These are phyloP conservation scores for Microctenopoma stevenorrisi DNA, from an alignment of 2,797 vertebrate genomes.

Conservation along the genomic window DNA sequence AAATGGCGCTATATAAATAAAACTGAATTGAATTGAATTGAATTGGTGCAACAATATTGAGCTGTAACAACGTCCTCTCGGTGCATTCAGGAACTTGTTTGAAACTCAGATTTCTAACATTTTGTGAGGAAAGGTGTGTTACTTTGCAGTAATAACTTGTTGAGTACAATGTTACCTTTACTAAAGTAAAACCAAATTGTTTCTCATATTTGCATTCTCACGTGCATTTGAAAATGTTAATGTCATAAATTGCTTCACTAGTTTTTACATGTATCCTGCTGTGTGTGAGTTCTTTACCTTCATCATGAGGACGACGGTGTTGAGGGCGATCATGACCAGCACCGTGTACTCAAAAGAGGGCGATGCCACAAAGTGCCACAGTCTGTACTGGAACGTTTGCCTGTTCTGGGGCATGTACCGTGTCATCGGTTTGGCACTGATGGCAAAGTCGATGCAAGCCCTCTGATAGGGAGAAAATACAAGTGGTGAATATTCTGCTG, in stretches of 20 bases:
- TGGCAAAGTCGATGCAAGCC: slow-evolving; percentile 98
- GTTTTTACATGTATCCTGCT: not conserved
- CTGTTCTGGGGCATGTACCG: slow-evolving; percentile 99
- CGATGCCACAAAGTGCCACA: slow-evolving; percentile 99
- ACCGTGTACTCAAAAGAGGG: slow-evolving; percentile 98
- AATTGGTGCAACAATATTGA: no score
- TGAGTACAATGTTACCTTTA: no score
- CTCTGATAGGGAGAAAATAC: slow-evolving; percentile 82
- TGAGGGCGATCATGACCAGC: slow-evolving; percentile 98
- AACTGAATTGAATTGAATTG: no score
- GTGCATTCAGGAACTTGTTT: no score
- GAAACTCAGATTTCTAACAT: not conserved
- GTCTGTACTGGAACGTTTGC: slow-evolving; percentile 95
- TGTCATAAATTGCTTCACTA: no score
- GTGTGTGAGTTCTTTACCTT: slow-evolving; percentile 85
- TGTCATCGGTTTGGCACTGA: slow-evolving; percentile 96
- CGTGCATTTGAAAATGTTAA: no score
- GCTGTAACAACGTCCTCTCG: no score
- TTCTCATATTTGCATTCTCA: no score
- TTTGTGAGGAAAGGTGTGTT: not conserved
- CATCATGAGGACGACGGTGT: slow-evolving; percentile 99
- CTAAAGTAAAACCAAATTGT: no score
- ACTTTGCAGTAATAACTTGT: not conserved
- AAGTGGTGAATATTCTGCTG: not conserved
- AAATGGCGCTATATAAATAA: no score